A percentile compares a stretch with the other conserved stretches of the same genome.
phyloP scores from a whole-genome alignment of 2,888 invertebrate genomes.

The Platypus cylindrus region DNA sequence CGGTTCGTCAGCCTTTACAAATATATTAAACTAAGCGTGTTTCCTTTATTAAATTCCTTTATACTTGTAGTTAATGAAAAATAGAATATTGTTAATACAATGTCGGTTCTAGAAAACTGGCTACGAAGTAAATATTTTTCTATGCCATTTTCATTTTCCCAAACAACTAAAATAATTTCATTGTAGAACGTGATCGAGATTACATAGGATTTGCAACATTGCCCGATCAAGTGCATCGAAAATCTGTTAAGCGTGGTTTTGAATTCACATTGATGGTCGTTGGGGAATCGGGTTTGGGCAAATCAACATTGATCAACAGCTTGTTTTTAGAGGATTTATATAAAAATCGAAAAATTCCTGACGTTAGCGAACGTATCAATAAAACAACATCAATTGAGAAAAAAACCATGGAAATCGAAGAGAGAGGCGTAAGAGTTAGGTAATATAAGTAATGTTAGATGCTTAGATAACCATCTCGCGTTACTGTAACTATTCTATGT shows the following conservation, averaged over 20 bases:
- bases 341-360: slow-evolving; percentile 64
- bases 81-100: too few species aligned
- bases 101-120: too few species aligned
- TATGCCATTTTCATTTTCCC: too few species aligned
- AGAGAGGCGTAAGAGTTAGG: slow-evolving; percentile 79
- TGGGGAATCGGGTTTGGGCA: slow-evolving; percentile 87
- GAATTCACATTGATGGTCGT: slow-evolving; percentile 96
- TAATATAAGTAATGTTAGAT: too few species aligned
- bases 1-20: too few species aligned
- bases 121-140: too few species aligned
- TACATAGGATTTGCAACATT: slow-evolving; percentile 92
- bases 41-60: too few species aligned
- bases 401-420: slow-evolving; percentile 90
- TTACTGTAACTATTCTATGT: background rate
- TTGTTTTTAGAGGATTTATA: slow-evolving; percentile 88
- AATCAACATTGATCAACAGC: slow-evolving; percentile 85
- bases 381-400: slow-evolving; percentile 61
- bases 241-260: slow-evolving; percentile 91
- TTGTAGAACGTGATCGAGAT: slow-evolving; percentile 45
- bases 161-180: too few species aligned
- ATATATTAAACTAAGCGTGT: too few species aligned
- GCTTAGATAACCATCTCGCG: too few species aligned
- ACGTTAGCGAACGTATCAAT: slow-evolving; percentile 49
- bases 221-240: slow-evolving; percentile 91
- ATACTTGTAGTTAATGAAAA: too few species aligned